These are phyloP conservation scores for Portevinia maculata DNA, from an alignment of 2,888 invertebrate species.

Conservation along the genomic window DNA sequence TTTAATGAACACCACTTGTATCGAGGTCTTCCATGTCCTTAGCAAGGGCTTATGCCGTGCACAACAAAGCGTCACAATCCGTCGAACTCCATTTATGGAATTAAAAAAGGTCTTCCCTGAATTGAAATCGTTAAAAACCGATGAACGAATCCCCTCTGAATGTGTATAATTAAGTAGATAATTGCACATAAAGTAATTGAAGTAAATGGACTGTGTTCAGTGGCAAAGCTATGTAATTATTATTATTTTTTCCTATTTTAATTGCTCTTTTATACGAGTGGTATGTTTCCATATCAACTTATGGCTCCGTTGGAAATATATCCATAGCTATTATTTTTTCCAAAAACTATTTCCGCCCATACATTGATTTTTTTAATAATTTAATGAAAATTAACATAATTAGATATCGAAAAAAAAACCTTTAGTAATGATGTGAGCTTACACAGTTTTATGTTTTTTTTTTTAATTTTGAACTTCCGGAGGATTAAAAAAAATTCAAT, in stretches of 20 bases:
- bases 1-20: no score
- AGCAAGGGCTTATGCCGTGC: no score
- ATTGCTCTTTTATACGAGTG: slow-evolving; percentile 22
- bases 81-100: no score
- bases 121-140: neutral
- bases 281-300: neutral
- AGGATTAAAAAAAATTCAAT: slow-evolving; percentile 30
- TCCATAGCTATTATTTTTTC: neutral
- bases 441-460: neutral
- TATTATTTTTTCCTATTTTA: slow-evolving; percentile 20
- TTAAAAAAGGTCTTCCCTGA: no score
- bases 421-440: slow-evolving; percentile 23
- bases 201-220: slow-evolving; percentile 6
- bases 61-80: no score
- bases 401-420: slow-evolving; percentile 50
- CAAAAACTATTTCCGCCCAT: slow-evolving; percentile 26
- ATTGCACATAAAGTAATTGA: slow-evolving; percentile 16
- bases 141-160: no score
- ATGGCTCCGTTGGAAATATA: neutral
- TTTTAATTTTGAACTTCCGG: no score
- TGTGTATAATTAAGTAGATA: slow-evolving; percentile 7
- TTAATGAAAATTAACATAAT: slow-evolving; percentile 69
- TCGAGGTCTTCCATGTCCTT: no score
- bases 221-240: neutral
- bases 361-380: slow-evolving; percentile 64